A percentile compares a stretch with the other conserved stretches of the same genome.
Conservation (phyloP, 2,888 invertebrate genomes). For the Aricia artaxerxes region DNA sequence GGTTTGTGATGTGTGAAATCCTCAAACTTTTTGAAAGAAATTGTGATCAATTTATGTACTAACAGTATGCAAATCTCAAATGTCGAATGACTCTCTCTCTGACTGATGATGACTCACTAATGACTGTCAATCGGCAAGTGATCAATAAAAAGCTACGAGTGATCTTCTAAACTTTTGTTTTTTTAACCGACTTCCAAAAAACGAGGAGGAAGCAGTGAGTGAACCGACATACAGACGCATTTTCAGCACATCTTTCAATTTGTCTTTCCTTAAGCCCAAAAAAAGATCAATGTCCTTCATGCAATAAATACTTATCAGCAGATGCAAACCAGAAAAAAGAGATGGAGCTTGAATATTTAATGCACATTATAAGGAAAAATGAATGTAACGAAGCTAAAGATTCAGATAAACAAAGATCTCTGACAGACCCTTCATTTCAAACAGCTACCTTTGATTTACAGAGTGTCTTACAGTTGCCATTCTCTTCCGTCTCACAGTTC, state of each 20-base stretch:
- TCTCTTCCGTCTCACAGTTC: neutral
- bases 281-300: slow-evolving; percentile 14
- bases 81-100: too few species aligned
- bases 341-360: neutral
- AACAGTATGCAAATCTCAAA: too few species aligned
- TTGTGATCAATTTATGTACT: too few species aligned
- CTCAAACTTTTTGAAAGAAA: too few species aligned
- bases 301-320: slow-evolving; percentile 34
- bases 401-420: slow-evolving; percentile 12
- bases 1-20: too few species aligned
- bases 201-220: neutral
- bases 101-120: too few species aligned
- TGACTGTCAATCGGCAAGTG: too few species aligned
- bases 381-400: neutral
- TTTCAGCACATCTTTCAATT: neutral
- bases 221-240: neutral
- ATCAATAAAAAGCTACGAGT: too few species aligned
- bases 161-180: too few species aligned
- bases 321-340: slow-evolving; percentile 37
- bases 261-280: slow-evolving; percentile 9
- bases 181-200: too few species aligned
- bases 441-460: slow-evolving; percentile 7
- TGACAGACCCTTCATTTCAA: neutral
- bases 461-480: slow-evolving; percentile 12
- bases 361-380: neutral